A percentile compares a stretch with the other conserved stretches of the same genome.
These are phyloP conservation scores for Telmatherina bonti DNA, from an alignment of 2,797 vertebrate genomes.

Conservation along the genomic window DNA sequence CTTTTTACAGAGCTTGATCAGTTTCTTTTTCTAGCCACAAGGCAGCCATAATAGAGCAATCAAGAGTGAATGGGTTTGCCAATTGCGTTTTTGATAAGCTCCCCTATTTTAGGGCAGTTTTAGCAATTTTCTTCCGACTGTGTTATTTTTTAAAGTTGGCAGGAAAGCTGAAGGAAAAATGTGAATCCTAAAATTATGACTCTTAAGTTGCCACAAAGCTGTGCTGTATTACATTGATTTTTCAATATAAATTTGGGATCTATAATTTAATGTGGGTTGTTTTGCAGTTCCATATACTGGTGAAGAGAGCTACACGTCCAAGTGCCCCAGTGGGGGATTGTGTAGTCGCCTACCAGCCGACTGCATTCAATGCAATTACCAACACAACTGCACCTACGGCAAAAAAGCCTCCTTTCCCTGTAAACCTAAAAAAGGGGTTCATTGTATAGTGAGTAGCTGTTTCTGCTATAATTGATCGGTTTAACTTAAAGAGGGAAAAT, in stretches of 20 bases:
- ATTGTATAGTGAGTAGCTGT: conserved; percentile 89
- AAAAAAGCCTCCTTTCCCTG: conserved; percentile 87
- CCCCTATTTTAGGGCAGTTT: conserved; percentile 1
- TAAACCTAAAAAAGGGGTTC: conserved; percentile 85
- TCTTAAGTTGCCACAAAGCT: not conserved
- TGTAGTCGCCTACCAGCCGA: conserved; percentile 89
- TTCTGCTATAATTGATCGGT: not conserved
- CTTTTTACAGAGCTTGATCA: conserved; percentile 3
- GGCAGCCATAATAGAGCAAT: conserved; percentile 14
- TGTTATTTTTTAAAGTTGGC: not conserved
- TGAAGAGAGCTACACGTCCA: conserved; percentile 61
- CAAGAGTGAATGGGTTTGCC: conserved; percentile 6
- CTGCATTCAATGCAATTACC: conserved; percentile 88
- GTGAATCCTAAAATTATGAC: not conserved
- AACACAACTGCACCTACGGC: conserved; percentile 92
- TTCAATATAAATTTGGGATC: not conserved
- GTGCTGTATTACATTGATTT: not conserved
- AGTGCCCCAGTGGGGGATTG: conserved; percentile 91
- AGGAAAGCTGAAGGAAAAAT: not conserved
- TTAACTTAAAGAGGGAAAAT: not conserved
- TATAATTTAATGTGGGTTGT: conserved; percentile 14
- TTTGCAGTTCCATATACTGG: conserved; percentile 69
- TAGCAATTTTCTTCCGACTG: conserved; percentile 13
- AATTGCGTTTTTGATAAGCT: conserved; percentile 2
- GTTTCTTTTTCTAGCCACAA: not conserved